Percentiles rank a stretch among this genome's conserved stretches.
phyloP scores from a whole-genome alignment of 2,797 vertebrate species.

The Pseudochromis fuscus region DNA sequence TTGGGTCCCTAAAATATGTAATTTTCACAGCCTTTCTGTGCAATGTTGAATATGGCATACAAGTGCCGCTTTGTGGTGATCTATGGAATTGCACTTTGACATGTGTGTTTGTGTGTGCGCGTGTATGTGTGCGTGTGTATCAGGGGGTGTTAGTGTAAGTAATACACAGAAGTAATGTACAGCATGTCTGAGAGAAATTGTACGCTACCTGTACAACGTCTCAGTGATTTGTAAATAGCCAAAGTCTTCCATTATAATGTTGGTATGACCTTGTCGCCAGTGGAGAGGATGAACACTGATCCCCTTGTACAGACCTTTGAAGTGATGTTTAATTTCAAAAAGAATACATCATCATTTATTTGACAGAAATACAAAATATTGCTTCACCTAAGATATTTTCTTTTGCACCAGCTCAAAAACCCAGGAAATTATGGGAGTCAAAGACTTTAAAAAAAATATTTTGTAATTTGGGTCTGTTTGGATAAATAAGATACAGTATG shows the following conservation, averaged over 20 bases:
- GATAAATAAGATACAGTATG: constrained; percentile 88
- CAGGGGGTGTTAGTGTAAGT: constrained; percentile 43
- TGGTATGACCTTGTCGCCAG: constrained; percentile 74
- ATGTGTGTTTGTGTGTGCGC: not conserved
- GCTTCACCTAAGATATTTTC: constrained; percentile 91
- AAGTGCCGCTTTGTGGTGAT: constrained; percentile 64
- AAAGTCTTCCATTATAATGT: constrained; percentile 91
- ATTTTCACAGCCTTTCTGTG: constrained; percentile 49
- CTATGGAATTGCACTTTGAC: constrained; percentile 76
- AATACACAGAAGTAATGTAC: constrained; percentile 69
- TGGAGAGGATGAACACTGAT: constrained; percentile 73
- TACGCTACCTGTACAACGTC: constrained; percentile 58
- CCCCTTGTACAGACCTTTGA: constrained; percentile 83
- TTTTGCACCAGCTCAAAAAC: constrained; percentile 90
- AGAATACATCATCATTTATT: constrained; percentile 84
- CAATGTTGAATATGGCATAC: constrained; percentile 47
- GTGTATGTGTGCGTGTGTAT: not conserved
- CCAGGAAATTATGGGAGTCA: constrained; percentile 87
- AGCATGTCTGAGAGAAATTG: constrained; percentile 68
- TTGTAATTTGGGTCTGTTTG: constrained; percentile 96
- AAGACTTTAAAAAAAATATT: constrained; percentile 91
- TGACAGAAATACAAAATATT: constrained; percentile 61
- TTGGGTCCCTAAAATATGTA: constrained; percentile 24
- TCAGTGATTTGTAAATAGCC: constrained; percentile 77
- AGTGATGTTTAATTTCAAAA: constrained; percentile 81